These are phyloP conservation scores for Dinomys branickii DNA, from an alignment of 2,113 vertebrate species.

Conservation along the genomic window DNA sequence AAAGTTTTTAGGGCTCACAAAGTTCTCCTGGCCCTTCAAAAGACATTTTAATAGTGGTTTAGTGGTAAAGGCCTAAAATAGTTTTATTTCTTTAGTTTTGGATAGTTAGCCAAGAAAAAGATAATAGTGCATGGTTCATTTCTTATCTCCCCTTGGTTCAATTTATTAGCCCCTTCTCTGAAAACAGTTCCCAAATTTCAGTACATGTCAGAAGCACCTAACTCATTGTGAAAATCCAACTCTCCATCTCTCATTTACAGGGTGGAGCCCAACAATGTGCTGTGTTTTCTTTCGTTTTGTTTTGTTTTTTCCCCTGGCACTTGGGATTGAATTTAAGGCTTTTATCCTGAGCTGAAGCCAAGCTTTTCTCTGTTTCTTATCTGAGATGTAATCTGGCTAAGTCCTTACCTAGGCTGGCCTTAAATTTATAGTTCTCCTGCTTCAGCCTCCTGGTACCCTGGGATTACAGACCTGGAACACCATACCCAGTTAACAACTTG, in stretches of 20 bases:
- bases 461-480: neutral
- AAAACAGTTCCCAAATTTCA: slow-evolving; percentile 3
- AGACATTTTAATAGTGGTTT: slow-evolving; percentile 1
- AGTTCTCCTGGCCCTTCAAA: neutral
- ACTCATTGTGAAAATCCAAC: neutral
- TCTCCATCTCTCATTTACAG: neutral
- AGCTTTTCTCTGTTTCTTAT: neutral
- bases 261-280: neutral
- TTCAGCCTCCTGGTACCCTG: neutral
- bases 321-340: neutral
- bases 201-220: neutral
- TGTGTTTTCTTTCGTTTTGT: neutral
- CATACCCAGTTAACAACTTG: neutral
- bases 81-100: slow-evolving; percentile 51
- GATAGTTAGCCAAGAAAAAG: neutral
- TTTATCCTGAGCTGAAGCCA: neutral
- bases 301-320: neutral
- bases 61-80: slow-evolving; percentile 1
- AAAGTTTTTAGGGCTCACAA: neutral
- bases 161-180: neutral
- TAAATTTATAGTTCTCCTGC: neutral
- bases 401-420: neutral
- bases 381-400: neutral
- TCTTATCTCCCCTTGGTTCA: neutral
- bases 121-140: neutral